Conservation (phyloP, 1,140 invertebrate genomes). For the Acyrthosiphon pisum region DNA sequence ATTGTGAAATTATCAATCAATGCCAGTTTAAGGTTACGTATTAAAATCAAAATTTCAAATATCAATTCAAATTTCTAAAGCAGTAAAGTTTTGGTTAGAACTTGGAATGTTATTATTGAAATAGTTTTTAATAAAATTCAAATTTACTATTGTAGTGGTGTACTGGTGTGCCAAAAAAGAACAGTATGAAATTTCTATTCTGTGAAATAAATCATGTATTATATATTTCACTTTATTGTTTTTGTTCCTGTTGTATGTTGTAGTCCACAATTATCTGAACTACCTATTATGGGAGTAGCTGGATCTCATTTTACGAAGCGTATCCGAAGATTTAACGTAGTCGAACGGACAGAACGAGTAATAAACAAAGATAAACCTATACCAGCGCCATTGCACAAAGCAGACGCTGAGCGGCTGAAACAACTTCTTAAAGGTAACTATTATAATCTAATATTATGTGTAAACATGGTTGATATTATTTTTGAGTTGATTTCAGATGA, state of each 20-base stretch:
- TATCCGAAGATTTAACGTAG: constrained; percentile 19
- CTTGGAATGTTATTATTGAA: neutral
- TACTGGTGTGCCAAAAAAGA: neutral
- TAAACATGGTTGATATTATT: neutral
- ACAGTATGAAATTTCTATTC: neutral
- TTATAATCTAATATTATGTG: neutral
- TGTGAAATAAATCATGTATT: neutral
- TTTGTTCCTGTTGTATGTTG: neutral
- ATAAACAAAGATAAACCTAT: constrained; percentile 36
- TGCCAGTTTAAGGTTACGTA: constrained; percentile 3
- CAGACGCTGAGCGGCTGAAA: constrained; percentile 32
- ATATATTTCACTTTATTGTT: neutral
- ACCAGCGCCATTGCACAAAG: constrained; percentile 35
- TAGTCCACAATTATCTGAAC: neutral
- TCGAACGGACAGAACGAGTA: constrained; percentile 34
- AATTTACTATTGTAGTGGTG: neutral
- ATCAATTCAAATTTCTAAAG: neutral
- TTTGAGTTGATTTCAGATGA: constrained; percentile 16
- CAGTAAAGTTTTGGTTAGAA: neutral
- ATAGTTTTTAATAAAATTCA: neutral
- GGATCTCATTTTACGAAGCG: constrained; percentile 1
- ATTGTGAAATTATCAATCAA: neutral
- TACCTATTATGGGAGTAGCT: constrained; percentile 40
- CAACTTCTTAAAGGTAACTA: neutral
- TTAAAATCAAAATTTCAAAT: neutral